Conservation (phyloP, 1,140 invertebrate genomes). For the Drosophila equinoxialis region DNA sequence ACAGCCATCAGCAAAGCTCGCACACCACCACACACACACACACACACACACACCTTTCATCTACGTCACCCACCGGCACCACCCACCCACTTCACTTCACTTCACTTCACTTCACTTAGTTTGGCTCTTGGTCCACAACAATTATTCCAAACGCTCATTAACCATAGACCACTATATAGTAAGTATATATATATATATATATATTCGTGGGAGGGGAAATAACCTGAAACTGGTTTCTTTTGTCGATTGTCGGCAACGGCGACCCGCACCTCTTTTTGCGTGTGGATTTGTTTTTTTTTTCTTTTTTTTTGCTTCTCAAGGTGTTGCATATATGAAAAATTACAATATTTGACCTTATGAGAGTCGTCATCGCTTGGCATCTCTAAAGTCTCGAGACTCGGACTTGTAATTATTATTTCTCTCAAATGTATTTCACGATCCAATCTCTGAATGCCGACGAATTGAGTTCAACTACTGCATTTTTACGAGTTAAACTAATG, state of each 20-base stretch:
- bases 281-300: slow-evolving; percentile 5
- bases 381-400: neutral
- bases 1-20: slow-evolving; percentile 1
- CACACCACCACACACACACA: neutral
- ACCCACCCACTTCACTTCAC: neutral
- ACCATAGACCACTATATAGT: neutral
- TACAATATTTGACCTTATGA: slow-evolving; percentile 15
- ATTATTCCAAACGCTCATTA: slow-evolving; percentile 21
- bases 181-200: neutral
- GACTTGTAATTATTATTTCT: slow-evolving; percentile 7
- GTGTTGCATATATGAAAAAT: slow-evolving; percentile 21
- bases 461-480: slow-evolving; percentile 3
- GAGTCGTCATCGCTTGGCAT: slow-evolving; percentile 5
- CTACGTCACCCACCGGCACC: neutral
- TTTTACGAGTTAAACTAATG: slow-evolving; percentile 5
- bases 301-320: slow-evolving; percentile 10
- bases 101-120: neutral
- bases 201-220: neutral
- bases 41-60: neutral
- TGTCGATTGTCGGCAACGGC: neutral
- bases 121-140: slow-evolving; percentile 7
- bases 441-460: neutral
- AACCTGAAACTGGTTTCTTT: slow-evolving; percentile 16
- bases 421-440: slow-evolving; percentile 11
- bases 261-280: slow-evolving; percentile 15